Evolutionary conservation across 2,797 vertebrate species (phyloP).

Genomic region (Clarias laeviceps): DNA sequence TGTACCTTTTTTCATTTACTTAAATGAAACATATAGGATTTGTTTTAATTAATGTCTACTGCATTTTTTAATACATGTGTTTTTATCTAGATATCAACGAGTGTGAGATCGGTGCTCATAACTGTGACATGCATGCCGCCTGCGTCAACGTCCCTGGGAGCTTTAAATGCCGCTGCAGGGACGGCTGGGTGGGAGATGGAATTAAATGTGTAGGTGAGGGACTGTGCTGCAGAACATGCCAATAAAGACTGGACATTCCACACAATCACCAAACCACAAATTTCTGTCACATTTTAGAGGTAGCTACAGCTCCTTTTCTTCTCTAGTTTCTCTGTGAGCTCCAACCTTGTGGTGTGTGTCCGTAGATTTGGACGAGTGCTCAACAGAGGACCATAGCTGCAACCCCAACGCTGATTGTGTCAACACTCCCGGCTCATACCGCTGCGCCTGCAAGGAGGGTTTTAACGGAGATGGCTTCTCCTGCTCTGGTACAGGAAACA

Average conservation of each 20-base stretch:
- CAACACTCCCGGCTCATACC: conserved; percentile 89
- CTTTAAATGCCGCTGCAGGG: conserved; percentile 90
- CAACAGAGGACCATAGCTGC: conserved; percentile 84
- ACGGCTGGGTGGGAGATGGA: conserved; percentile 90
- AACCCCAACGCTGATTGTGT: conserved; percentile 86
- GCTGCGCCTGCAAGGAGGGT: conserved; percentile 85
- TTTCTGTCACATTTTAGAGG: background rate
- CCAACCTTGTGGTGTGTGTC: conserved; percentile 64
- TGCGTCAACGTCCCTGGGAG: conserved; percentile 91
- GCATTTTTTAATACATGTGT: background rate
- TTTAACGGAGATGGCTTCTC: conserved; percentile 89
- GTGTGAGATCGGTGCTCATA: conserved; percentile 89
- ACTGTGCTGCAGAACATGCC: too few species aligned
- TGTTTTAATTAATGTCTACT: background rate
- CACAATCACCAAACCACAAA: background rate
- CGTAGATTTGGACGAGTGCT: conserved; percentile 91
- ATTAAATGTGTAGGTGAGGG: conserved; percentile 88
- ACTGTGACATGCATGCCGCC: conserved; percentile 87
- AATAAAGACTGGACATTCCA: conserved; percentile 24
- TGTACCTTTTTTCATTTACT: background rate
- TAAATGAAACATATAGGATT: background rate
- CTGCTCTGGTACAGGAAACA: conserved; percentile 79
- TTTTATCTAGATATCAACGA: conserved; percentile 84
- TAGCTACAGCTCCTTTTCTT: background rate
- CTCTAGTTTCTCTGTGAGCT: background rate